Evolutionary conservation across 2,113 vertebrate genomes (phyloP).

Genomic region (Eubucco bourcierii): DNA sequence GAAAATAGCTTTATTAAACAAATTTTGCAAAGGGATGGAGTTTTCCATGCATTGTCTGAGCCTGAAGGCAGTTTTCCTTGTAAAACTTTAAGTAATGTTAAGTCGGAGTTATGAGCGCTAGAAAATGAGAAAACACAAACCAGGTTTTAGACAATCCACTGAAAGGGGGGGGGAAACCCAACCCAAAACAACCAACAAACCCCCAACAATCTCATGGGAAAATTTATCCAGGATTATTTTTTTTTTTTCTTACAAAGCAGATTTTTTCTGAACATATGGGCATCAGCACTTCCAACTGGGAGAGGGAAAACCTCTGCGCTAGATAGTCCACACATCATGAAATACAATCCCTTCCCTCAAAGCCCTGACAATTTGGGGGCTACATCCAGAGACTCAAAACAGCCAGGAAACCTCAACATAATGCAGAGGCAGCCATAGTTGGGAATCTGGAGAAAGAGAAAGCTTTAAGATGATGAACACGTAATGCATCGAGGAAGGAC

Average conservation of each 20-base stretch:
- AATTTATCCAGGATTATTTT: conserved; percentile 9
- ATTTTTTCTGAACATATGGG: conserved; percentile 5
- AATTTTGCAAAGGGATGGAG: not conserved
- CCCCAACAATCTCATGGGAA: not conserved
- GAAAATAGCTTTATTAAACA: conserved; percentile 22
- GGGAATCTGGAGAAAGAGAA: not conserved
- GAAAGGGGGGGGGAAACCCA: not conserved
- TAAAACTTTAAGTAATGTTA: not conserved
- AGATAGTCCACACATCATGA: conserved; percentile 3
- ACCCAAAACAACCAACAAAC: not conserved
- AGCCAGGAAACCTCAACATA: not conserved
- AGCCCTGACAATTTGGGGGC: not conserved
- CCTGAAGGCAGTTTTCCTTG: conserved; percentile 11
- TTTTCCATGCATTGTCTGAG: not conserved
- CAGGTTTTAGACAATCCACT: not conserved
- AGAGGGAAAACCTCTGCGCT: conserved; percentile 6
- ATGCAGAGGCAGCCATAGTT: not conserved
- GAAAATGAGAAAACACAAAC: conserved; percentile 20
- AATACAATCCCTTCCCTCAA: not conserved
- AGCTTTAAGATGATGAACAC: not conserved
- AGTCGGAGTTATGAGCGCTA: not conserved
- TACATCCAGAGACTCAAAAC: not conserved
- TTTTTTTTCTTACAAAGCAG: not conserved
- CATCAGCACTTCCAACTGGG: conserved; percentile 7
- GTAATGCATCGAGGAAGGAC: not conserved